Evolutionary conservation across 1,140 invertebrate genomes (phyloP), one percentile per base, ranked within the genome.

Genomic region (Euglossa dilemma): DNA sequence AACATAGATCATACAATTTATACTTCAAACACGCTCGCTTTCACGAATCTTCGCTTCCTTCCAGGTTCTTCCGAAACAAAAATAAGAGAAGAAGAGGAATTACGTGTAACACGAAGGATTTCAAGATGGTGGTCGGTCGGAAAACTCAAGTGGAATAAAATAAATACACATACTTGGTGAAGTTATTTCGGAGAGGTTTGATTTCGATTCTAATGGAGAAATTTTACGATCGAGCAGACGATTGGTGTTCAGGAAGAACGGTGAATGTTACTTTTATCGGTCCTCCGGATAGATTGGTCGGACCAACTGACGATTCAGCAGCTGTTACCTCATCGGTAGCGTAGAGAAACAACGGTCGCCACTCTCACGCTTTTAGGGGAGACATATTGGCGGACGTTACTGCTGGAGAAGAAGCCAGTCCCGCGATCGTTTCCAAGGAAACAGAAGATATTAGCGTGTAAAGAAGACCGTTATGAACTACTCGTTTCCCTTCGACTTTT

Each of bases 391-490:
- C 69, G 61, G 81, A 85, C 73, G 69, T 88, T 64, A 85, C 73
- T 87, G 47, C 86, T 50, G 28, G 36, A 66, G 36, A 80, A 70
- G 56, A 85, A 77, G 28, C 66, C 63, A 16, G 50, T 73, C 79
- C 74, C 43, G 45, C 52, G 83, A 84, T 87, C 77, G 87, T 88
- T 88, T 79, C 86, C 87, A 88, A 87, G 87, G 86, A 75, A 87
- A 88, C 86, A 67, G 50, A 82, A 43, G 67, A 52, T 72, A 87
- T 85, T 78, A 87, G 54, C 71, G 67, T 69, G 61, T 84, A 74
- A 83, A 86, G 50, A 36, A 84, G 77, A 79, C 54, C 70, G 23
- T 79, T 50, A 47, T 56, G 63, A 45, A 80, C 45, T 28, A 45
- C 59, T 66, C 77, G 66, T 73, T 36, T 16, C 52, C 6, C 3